Base-by-base conservation (phyloP, 2,113 vertebrate species). In the Proteles cristata region DNA sequence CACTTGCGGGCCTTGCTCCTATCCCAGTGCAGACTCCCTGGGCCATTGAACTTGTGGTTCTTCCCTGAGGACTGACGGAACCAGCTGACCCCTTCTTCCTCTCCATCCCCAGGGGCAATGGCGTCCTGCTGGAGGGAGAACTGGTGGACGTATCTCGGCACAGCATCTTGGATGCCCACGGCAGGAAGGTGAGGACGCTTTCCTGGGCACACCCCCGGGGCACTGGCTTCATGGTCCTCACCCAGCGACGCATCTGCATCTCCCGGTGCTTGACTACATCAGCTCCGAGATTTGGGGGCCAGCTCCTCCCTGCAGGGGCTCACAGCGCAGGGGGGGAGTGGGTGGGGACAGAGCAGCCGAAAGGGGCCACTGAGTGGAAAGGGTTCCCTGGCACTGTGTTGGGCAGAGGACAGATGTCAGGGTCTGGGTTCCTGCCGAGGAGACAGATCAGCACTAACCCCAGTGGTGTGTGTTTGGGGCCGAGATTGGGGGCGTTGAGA, bases 121-220 rank as follows among this genome's bases (percentile, higher is more conserved):
- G 99, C 0, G 91, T 99, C 25, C 98, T 99, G 85, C 93, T 99
- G 28, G 99, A 99, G 92, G 99, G 99, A 69, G 98, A 98, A 4
- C 97, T 99, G 58, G 71, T 99, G 8, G 99, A 99, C 66, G 97
- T 99, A 15, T 99, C 99, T 87, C 99, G 99, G 77, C 99, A 99
- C 87, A 97, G 96, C 39, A 96, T 99, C 94, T 97, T n/a, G 31
- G 99, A 99, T 35, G 65, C 39, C 92, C 98, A 80, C 1, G 98
- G 97, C 94, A 98, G 98, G 90, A 99, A 99, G 99, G 99, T 99
- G 81, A 98, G 97, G 48, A 39, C 58, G 31, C 11, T 21, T 66
- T 71, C 63, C 10, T 0, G 17, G 80, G 26, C 33, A 3, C 7
- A 7, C 58, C 53, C 0, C 2, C 14, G 11, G 43, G 68, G 16